A percentile compares a stretch with the other conserved stretches of the same genome.
Conservation (phyloP, 1,140 invertebrate species). For the Zeugodacus cucurbitae region DNA sequence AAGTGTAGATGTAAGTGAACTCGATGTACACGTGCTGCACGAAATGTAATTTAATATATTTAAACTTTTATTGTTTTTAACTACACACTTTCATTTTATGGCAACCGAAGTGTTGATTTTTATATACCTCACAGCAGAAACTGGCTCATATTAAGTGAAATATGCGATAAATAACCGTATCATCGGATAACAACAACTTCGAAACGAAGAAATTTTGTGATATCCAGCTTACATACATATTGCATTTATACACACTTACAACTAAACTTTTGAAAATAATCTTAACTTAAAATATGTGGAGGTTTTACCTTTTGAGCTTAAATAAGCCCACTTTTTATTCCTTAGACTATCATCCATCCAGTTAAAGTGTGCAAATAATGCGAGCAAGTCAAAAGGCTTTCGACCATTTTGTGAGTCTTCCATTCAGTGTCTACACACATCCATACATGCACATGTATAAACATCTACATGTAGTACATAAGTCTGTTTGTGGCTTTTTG, state of each 20-base stretch:
- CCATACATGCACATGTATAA: not conserved
- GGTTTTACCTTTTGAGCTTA: not conserved
- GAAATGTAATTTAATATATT: not conserved
- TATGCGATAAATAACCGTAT: too few relatives aligned
- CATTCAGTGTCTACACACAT: not conserved
- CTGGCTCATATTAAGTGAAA: not conserved
- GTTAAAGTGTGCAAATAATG: slow-evolving; percentile 4
- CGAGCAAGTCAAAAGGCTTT: not conserved
- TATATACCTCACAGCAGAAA: too few relatives aligned
- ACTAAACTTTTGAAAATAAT: too few relatives aligned
- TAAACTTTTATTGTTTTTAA: too few relatives aligned
- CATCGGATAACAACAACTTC: not conserved
- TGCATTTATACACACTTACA: not conserved
- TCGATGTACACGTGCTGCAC: not conserved
- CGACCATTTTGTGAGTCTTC: slow-evolving; percentile 5
- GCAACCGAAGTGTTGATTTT: too few relatives aligned
- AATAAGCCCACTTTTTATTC: not conserved
- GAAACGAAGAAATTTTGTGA: too few relatives aligned
- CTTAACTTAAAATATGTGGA: too few relatives aligned
- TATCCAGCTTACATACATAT: too few relatives aligned
- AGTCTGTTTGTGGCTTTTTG: not conserved
- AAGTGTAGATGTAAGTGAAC: too few relatives aligned
- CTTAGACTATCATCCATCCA: not conserved
- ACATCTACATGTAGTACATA: not conserved
- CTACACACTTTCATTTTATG: too few relatives aligned